phyloP scores from a whole-genome alignment of 1,140 invertebrate genomes.

The Hetaerina americana region DNA sequence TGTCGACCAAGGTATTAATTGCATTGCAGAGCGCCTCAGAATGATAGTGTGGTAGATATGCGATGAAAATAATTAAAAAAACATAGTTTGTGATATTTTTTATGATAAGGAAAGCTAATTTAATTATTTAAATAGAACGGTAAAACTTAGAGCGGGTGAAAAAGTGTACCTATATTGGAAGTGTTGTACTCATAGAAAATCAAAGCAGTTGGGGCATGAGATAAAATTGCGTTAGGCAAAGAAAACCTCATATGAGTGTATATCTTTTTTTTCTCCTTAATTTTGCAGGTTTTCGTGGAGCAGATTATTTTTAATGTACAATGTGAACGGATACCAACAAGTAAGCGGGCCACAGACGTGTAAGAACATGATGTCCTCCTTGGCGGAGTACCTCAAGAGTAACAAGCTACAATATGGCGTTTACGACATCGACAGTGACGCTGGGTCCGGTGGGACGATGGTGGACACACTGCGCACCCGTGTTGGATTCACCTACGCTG shows the following conservation, averaged over 20 bases:
- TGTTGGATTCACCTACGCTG: conserved; percentile 22
- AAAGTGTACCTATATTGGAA: too few relatives aligned
- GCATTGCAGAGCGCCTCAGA: too few relatives aligned
- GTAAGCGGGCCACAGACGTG: conserved; percentile 50
- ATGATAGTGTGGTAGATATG: too few relatives aligned
- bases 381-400: conserved; percentile 46
- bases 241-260: not conserved
- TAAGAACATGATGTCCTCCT: conserved; percentile 51
- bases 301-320: conserved; percentile 54
- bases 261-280: conserved; percentile 12
- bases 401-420: conserved; percentile 36
- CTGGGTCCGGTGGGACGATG: conserved; percentile 31
- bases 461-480: conserved; percentile 38
- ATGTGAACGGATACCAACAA: conserved; percentile 47
- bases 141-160: too few relatives aligned
- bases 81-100: too few relatives aligned
- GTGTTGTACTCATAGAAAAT: too few relatives aligned
- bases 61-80: too few relatives aligned
- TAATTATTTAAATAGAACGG: too few relatives aligned
- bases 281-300: conserved; percentile 48
- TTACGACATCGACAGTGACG: conserved; percentile 34
- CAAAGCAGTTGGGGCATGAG: too few relatives aligned
- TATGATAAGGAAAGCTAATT: too few relatives aligned
- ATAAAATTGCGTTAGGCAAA: too few relatives aligned
- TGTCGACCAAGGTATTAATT: too few relatives aligned